Conservation (phyloP, 2,797 vertebrate species). For the Melanotaenia trifasciata region DNA sequence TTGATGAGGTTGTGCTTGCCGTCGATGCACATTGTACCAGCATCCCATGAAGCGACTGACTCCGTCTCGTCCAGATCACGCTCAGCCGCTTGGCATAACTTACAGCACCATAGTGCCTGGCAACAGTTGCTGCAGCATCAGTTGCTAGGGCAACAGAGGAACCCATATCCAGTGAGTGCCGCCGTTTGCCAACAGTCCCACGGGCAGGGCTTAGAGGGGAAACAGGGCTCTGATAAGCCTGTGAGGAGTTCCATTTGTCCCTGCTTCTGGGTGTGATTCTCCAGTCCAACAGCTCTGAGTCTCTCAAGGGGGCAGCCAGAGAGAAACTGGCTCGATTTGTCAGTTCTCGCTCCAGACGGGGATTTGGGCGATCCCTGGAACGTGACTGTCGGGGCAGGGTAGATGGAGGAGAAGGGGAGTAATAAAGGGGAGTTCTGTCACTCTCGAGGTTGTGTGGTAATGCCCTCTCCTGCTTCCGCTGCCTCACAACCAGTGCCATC, state of each 20-base stretch:
- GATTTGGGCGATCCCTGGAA: slow-evolving; percentile 70
- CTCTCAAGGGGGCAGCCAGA: slow-evolving; percentile 71
- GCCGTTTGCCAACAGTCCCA: slow-evolving; percentile 69
- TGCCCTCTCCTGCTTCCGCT: slow-evolving; percentile 74
- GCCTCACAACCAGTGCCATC: slow-evolving; percentile 76
- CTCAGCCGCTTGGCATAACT: slow-evolving; percentile 89
- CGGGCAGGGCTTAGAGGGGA: slow-evolving; percentile 64
- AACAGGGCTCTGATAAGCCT: slow-evolving; percentile 77
- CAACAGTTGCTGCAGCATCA: slow-evolving; percentile 77
- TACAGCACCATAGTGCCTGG: slow-evolving; percentile 84
- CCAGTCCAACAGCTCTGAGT: slow-evolving; percentile 73
- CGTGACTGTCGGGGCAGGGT: slow-evolving; percentile 79
- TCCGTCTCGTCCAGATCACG: slow-evolving; percentile 91
- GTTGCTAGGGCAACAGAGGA: slow-evolving; percentile 78
- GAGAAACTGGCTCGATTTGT: slow-evolving; percentile 76
- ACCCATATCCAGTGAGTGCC: slow-evolving; percentile 80
- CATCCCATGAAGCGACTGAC: slow-evolving; percentile 93
- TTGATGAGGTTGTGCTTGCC: slow-evolving; percentile 70
- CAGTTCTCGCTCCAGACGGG: slow-evolving; percentile 71
- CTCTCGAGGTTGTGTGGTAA: slow-evolving; percentile 71
- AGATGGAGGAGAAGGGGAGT: slow-evolving; percentile 74
- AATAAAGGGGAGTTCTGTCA: slow-evolving; percentile 81
- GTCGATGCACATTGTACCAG: slow-evolving; percentile 86
- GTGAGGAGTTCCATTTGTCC: slow-evolving; percentile 81
- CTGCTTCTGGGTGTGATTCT: slow-evolving; percentile 62